These are phyloP conservation scores for Lipophrys pholis DNA, from an alignment of 2,113 vertebrate genomes.

Conservation along the genomic window DNA sequence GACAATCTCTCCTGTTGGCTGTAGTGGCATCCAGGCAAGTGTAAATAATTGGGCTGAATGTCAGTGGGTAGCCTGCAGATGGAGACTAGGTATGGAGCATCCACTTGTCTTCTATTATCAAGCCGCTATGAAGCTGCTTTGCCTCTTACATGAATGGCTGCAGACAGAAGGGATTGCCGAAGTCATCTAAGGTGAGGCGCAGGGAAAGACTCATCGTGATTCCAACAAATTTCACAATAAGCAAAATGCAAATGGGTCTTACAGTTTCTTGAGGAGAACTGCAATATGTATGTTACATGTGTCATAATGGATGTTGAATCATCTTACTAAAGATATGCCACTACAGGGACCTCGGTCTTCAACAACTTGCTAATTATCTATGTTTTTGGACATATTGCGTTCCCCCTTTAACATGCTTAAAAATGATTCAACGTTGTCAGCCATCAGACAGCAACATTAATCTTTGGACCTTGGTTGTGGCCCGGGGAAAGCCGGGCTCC, in stretches of 20 bases:
- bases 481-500: background rate
- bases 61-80: slow-evolving; percentile 76
- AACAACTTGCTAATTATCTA: too few species aligned
- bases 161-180: slow-evolving; percentile 8
- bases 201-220: background rate
- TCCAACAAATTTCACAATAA: background rate
- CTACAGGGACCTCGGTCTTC: too few species aligned
- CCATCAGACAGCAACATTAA: too few species aligned
- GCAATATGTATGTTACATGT: too few species aligned
- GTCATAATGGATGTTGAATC: too few species aligned
- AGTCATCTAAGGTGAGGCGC: slow-evolving; percentile 15
- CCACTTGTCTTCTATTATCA: slow-evolving; percentile 63
- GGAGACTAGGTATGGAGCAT: slow-evolving; percentile 61
- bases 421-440: too few species aligned
- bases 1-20: slow-evolving; percentile 75
- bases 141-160: slow-evolving; percentile 18
- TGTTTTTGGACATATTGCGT: too few species aligned
- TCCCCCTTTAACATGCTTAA: too few species aligned
- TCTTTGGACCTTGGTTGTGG: background rate
- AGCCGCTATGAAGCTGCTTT: slow-evolving; percentile 55
- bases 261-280: too few species aligned
- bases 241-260: background rate
- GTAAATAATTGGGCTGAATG: slow-evolving; percentile 82
- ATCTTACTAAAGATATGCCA: too few species aligned
- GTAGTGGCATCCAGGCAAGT: slow-evolving; percentile 70